Evolutionary conservation across 2,797 vertebrate species (phyloP), one percentile per base, ranked within the genome.

Genomic region (Yasuhikotakia modesta): DNA sequence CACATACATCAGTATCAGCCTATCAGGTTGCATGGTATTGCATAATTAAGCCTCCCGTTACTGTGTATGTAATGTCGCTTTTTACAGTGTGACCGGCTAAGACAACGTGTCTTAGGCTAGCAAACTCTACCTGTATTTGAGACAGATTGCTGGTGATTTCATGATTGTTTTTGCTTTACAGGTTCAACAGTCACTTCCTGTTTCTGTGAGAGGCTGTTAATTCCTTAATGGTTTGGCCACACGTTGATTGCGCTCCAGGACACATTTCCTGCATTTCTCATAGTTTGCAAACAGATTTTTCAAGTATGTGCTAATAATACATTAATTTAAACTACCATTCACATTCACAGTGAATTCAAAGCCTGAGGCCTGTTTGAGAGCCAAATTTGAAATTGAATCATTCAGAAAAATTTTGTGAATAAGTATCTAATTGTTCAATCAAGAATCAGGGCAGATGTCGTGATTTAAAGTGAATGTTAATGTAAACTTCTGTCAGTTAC

Each of bases 131-230:
- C 46, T 75, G 69, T 35, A 21, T 61, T 57, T 50, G 43, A 5
- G 53, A 21, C 60, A 68, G 60, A 79, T 73, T 80, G 65, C 70
- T 73, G 70, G 63, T 80, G 78, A 83, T 80, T 73, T 63, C 64
- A 27, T 83, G 61, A 66, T 76, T 79, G 64, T 76, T 84, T 72
- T 24, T 76, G 76, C 50, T 68, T 81, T 39, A 50, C 52, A 30
- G 53, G 46, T 22, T n/a, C 35, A 61, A 48, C 57, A 39, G 21
- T 52, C 52, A 30, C 73, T 80, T 82, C 70, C 78, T 84, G 60
- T 80, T 82, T 73, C 65, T 76, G 65, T 32, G 4, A 77, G 61
- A 72, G 45, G 52, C 12, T 14, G 57, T 55, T 46, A 52, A 39
- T 74, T 77, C 73, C 21, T 30, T 52, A 67, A 52, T 63, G 27